A percentile compares a stretch with the other conserved stretches of the same genome.
phyloP scores from a whole-genome alignment of 2,888 invertebrate genomes.

The Cephus rjabovi region DNA sequence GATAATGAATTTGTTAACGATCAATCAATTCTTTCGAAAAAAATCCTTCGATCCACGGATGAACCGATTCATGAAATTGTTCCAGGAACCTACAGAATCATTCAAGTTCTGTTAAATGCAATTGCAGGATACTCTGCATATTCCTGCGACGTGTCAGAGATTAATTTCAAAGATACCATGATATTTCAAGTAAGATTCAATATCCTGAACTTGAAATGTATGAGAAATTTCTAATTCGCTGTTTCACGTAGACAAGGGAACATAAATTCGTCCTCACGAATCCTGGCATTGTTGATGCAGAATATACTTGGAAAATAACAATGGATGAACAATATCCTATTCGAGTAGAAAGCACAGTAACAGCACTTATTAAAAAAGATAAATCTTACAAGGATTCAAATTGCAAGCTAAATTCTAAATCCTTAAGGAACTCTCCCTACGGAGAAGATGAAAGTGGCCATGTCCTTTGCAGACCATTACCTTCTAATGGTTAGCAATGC shows the following conservation, averaged over 20 bases:
- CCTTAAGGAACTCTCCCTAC: constrained; percentile 10
- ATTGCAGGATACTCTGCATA: constrained; percentile 70
- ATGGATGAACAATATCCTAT: constrained; percentile 49
- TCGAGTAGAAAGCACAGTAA: constrained; percentile 26
- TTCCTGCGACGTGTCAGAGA: constrained; percentile 64
- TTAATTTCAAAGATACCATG: constrained; percentile 70
- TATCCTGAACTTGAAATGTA: background rate
- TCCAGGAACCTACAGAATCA: constrained; percentile 48
- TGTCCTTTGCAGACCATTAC: background rate
- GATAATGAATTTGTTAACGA: constrained; percentile 12
- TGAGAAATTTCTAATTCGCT: background rate
- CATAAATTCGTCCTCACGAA: constrained; percentile 45
- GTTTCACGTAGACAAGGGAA: constrained; percentile 36
- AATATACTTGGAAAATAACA: constrained; percentile 46
- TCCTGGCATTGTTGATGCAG: constrained; percentile 40
- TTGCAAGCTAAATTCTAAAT: constrained; percentile 26
- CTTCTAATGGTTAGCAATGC: background rate
- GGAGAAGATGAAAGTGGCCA: background rate
- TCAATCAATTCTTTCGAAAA: constrained; percentile 31
- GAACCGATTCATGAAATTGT: constrained; percentile 58
- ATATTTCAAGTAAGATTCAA: constrained; percentile 67
- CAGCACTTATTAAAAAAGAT: constrained; percentile 8
- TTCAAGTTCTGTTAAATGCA: constrained; percentile 69
- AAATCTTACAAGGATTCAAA: constrained; percentile 9
- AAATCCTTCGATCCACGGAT: constrained; percentile 42